A percentile compares a stretch with the other conserved stretches of the same genome.
Conservation (phyloP, 2,888 invertebrate species). For the Sinhomidia bicolor region DNA sequence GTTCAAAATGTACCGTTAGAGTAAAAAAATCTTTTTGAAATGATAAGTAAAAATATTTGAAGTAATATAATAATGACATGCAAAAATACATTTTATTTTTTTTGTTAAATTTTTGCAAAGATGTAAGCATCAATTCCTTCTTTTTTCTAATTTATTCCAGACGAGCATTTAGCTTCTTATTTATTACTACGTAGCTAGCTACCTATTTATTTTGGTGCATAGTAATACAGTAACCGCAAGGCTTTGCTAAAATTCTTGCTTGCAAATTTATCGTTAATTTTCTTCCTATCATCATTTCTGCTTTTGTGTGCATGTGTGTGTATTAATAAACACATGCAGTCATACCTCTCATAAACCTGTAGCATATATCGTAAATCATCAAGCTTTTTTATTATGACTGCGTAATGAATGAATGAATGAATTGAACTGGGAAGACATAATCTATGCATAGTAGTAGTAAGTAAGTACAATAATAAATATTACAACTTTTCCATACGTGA, state of each 20-base stretch:
- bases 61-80: too few species aligned
- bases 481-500: neutral
- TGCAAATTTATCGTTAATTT: neutral
- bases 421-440: neutral
- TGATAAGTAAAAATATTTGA: neutral
- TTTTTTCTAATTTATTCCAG: neutral
- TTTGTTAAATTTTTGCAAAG: conserved; percentile 83
- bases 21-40: neutral
- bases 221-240: neutral
- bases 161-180: neutral
- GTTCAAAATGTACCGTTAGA: conserved; percentile 22
- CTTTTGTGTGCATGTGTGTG: too few species aligned
- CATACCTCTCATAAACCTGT: conserved; percentile 48
- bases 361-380: conserved; percentile 60
- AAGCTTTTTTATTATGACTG: conserved; percentile 12
- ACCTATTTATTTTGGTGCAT: neutral
- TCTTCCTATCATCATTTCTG: conserved; percentile 5
- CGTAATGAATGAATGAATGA: conserved; percentile 30
- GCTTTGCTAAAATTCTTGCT: neutral
- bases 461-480: neutral
- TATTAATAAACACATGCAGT: neutral
- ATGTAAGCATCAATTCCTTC: conserved; percentile 54
- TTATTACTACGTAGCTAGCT: too few species aligned
- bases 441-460: neutral
- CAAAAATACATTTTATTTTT: conserved; percentile 13